Base-by-base conservation (phyloP, 1,140 invertebrate species). In the silkworm (Bombyx mori) region DNA sequence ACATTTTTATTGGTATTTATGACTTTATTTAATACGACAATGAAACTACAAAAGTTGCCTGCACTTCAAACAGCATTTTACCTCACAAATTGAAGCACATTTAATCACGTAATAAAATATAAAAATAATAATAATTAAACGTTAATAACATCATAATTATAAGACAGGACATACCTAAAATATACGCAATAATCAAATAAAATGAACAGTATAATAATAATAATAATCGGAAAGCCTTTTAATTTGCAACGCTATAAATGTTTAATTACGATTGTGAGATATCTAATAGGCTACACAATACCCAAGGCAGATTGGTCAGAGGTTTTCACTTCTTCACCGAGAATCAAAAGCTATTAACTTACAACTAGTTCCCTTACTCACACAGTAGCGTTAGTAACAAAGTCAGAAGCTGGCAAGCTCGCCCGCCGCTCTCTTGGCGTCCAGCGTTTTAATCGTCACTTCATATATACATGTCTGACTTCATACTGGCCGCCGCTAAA, bases 41-140 rank as follows among this genome's bases (percentile, higher is more conserved):
- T 86, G 83, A 86, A 86, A 85, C 83, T 86, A 86, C 83, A 85
- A 86, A 86, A 85, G 74, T 86, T 84, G 82, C 78, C 79, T 83
- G 79, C 79, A 81, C 73, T 85, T 80, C 77, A 78, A 86, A 80
- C 77, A 86, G 79, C 79, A 82, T 75, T 79, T 68, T 81, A 82
- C 70, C 74, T 78, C 77, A 83, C 80, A 71, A 81, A 86, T 75
- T 81, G 76, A 83, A 86, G 83, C 83, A 82, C 76, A 75, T 77
- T 18, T 69, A 71, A 71, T 75, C 67, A 79, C 68, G 71, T 76
- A 84, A 81, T 75, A 82, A 82, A 79, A 81, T 76, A 79, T 75
- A 77, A 76, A 85, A 80, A 71, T 64, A 80, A 77, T 68, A 55
- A 71, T 71, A 70, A 35, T 35, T 35, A 35, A 35, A 35, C 26